These are phyloP conservation scores for Coranthus polyacanthus DNA, from an alignment of 2,797 vertebrate genomes.

Conservation along the genomic window DNA sequence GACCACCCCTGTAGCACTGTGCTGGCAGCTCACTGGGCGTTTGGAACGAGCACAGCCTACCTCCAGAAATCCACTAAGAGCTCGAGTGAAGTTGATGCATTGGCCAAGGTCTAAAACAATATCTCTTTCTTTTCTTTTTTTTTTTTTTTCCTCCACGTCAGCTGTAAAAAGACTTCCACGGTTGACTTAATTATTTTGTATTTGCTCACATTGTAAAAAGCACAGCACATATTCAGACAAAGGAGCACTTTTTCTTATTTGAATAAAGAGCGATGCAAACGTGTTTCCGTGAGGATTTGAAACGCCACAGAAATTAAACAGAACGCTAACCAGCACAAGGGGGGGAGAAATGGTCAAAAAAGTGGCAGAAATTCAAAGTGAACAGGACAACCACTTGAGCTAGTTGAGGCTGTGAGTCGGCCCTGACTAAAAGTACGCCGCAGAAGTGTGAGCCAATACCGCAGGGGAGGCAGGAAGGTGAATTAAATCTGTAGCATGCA, in stretches of 20 bases:
- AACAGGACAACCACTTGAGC: slow-evolving; percentile 9
- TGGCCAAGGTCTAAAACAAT: slow-evolving; percentile 57
- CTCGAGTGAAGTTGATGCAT: slow-evolving; percentile 59
- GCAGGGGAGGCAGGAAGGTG: slow-evolving; percentile 26
- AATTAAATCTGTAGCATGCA: slow-evolving; percentile 59
- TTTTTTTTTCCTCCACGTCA: slow-evolving; percentile 13
- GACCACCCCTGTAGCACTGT: slow-evolving; percentile 79
- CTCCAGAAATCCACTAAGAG: slow-evolving; percentile 62
- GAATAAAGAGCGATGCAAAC: slow-evolving; percentile 30
- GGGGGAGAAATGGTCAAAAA: slow-evolving; percentile 25
- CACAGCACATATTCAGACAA: slow-evolving; percentile 49
- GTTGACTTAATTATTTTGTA: slow-evolving; percentile 59
- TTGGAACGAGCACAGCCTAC: slow-evolving; percentile 72
- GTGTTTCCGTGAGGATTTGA: slow-evolving; percentile 9
- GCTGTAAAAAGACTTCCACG: slow-evolving; percentile 30
- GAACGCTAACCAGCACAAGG: slow-evolving; percentile 37
- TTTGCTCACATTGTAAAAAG: slow-evolving; percentile 59
- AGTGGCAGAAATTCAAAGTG: slow-evolving; percentile 3
- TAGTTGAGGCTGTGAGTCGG: slow-evolving; percentile 8
- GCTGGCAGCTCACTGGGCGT: slow-evolving; percentile 74
- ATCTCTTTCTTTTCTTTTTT: slow-evolving; percentile 28
- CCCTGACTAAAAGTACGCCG: slow-evolving; percentile 9
- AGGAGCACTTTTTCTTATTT: slow-evolving; percentile 24
- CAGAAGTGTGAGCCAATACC: slow-evolving; percentile 21
- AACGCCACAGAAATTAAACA: slow-evolving; percentile 22